These are phyloP conservation scores for Eurytemora carolleeae DNA, from an alignment of 1,140 invertebrate species.

Conservation along the genomic window DNA sequence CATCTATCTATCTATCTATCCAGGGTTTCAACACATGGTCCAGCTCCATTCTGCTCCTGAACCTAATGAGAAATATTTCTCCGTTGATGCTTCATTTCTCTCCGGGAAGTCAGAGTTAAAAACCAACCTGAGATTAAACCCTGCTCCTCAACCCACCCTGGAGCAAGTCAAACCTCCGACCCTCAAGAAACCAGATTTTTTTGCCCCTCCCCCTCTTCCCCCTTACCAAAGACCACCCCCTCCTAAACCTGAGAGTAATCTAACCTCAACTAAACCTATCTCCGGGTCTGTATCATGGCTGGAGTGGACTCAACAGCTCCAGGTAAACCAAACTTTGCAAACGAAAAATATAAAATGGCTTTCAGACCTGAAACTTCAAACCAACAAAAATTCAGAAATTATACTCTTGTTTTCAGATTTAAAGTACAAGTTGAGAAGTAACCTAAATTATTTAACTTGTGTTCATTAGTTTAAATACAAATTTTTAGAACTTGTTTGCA, in stretches of 20 bases:
- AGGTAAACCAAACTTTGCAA: too few relatives aligned
- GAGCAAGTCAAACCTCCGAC: neutral
- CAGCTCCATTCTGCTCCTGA: neutral
- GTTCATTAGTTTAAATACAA: too few relatives aligned
- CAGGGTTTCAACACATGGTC: neutral
- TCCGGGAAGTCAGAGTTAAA: neutral
- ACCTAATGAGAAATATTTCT: neutral
- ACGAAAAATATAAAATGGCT: too few relatives aligned
- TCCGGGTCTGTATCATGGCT: constrained; percentile 20
- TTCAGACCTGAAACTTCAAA: too few relatives aligned
- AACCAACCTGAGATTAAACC: too few relatives aligned
- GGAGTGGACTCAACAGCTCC: constrained; percentile 23
- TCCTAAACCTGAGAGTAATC: neutral
- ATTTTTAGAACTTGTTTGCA: too few relatives aligned
- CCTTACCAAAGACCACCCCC: neutral
- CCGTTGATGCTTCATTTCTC: neutral
- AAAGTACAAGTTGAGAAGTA: too few relatives aligned
- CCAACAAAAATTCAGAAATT: too few relatives aligned
- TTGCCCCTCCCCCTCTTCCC: neutral
- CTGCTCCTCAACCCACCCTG: neutral
- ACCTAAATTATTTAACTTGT: too few relatives aligned
- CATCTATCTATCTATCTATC: too few relatives aligned
- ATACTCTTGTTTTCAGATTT: too few relatives aligned
- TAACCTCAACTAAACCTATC: neutral
- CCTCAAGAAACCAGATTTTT: neutral